phyloP scores from a whole-genome alignment of 2,888 invertebrate genomes.

The Chymomyza amoena region DNA sequence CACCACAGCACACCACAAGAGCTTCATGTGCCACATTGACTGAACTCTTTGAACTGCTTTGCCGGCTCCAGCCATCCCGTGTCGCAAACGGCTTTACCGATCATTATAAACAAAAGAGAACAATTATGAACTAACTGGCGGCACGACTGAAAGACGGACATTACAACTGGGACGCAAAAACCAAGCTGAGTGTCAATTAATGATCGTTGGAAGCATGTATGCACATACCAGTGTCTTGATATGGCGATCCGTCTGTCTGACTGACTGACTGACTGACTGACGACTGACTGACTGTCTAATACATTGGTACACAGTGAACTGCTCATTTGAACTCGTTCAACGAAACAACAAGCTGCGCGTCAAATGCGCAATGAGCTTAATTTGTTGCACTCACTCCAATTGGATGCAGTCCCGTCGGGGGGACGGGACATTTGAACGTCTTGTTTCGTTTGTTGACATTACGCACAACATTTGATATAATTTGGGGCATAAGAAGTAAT shows the following conservation, averaged over 20 bases:
- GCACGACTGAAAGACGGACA: background rate
- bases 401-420: slow-evolving; percentile 33
- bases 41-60: background rate
- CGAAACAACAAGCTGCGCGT: slow-evolving; percentile 72
- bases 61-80: background rate
- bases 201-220: slow-evolving; percentile 35
- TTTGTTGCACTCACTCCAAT: slow-evolving; percentile 55
- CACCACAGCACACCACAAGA: background rate
- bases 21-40: background rate
- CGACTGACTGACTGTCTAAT: background rate
- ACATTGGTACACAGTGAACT: background rate
- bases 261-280: background rate
- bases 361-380: slow-evolving; percentile 75
- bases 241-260: slow-evolving; percentile 7
- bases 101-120: slow-evolving; percentile 20
- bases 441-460: slow-evolving; percentile 45
- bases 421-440: slow-evolving; percentile 46
- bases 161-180: background rate
- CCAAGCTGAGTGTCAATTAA: slow-evolving; percentile 56
- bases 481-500: slow-evolving; percentile 10
- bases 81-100: slow-evolving; percentile 31
- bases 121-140: slow-evolving; percentile 34
- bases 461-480: background rate
- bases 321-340: slow-evolving; percentile 25
- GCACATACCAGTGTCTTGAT: background rate